A percentile compares a stretch with the other conserved stretches of the same genome.
These are phyloP conservation scores for Cetoscarus ocellatus DNA, from an alignment of 2,797 vertebrate genomes.

Conservation along the genomic window DNA sequence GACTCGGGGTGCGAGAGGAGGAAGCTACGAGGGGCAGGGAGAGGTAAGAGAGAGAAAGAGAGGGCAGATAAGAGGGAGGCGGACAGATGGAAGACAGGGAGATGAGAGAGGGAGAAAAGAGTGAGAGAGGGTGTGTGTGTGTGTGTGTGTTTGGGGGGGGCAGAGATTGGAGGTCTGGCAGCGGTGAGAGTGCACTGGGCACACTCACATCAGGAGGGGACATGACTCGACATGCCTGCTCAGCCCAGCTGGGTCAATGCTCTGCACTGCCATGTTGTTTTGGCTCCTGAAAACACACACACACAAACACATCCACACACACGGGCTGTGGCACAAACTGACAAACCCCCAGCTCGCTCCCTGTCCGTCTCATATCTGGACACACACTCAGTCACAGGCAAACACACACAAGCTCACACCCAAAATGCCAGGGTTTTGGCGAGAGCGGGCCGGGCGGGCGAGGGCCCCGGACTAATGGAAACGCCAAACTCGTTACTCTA, in stretches of 20 bases:
- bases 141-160: no score
- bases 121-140: constrained; percentile 21
- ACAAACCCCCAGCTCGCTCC: constrained; percentile 58
- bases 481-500: constrained; percentile 95
- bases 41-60: constrained; percentile 67
- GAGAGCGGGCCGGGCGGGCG: constrained; percentile 58
- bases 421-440: constrained; percentile 81
- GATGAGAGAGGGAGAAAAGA: constrained; percentile 59
- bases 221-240: constrained; percentile 83
- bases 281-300: constrained; percentile 64
- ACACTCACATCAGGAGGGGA: constrained; percentile 82
- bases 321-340: constrained; percentile 35
- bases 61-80: constrained; percentile 64
- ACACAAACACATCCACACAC: constrained; percentile 30
- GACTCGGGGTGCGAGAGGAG: constrained; percentile 55
- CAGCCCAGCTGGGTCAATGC: constrained; percentile 84
- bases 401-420: constrained; percentile 72
- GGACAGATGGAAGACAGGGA: constrained; percentile 77
- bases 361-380: constrained; percentile 60
- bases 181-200: constrained; percentile 74
- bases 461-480: constrained; percentile 88
- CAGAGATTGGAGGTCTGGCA: constrained; percentile 69
- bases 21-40: constrained; percentile 53
- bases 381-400: constrained; percentile 66
- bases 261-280: constrained; percentile 79